Evolutionary conservation across 2,888 invertebrate genomes (phyloP).

Genomic region (Prosapia bicincta): DNA sequence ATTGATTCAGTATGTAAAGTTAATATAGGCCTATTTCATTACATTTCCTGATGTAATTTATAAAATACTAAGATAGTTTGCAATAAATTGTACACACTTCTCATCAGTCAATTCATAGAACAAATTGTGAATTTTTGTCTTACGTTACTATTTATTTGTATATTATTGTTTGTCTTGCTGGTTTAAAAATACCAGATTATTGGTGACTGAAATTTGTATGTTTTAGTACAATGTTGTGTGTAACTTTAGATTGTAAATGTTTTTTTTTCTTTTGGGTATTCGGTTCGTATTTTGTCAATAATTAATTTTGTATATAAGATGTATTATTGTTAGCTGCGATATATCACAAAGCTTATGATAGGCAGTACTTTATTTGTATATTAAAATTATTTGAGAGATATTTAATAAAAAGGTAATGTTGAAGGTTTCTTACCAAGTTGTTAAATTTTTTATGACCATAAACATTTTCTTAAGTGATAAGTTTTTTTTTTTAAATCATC

Average conservation of each 20-base stretch:
- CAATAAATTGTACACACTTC: background rate
- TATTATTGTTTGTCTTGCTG: background rate
- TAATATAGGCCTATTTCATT: background rate
- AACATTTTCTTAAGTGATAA: no score
- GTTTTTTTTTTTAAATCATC: no score
- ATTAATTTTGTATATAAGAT: background rate
- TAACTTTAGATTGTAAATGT: background rate
- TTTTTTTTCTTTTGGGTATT: background rate
- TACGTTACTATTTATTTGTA: background rate
- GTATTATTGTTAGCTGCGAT: background rate
- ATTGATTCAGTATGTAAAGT: background rate
- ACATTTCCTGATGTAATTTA: background rate
- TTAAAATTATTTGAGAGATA: background rate
- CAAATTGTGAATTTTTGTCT: background rate
- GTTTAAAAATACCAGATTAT: background rate
- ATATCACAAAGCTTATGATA: background rate
- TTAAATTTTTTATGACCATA: no score
- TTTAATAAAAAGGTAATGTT: background rate
- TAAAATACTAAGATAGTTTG: background rate
- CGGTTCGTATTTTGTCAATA: background rate
- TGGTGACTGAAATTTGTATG: slow-evolving; percentile 2
- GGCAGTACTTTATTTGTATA: background rate
- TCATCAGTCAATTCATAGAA: background rate
- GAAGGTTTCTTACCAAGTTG: background rate
- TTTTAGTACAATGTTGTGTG: background rate